Conservation (phyloP, 2,113 vertebrate genomes). For the Acanthochromis polyacanthus region DNA sequence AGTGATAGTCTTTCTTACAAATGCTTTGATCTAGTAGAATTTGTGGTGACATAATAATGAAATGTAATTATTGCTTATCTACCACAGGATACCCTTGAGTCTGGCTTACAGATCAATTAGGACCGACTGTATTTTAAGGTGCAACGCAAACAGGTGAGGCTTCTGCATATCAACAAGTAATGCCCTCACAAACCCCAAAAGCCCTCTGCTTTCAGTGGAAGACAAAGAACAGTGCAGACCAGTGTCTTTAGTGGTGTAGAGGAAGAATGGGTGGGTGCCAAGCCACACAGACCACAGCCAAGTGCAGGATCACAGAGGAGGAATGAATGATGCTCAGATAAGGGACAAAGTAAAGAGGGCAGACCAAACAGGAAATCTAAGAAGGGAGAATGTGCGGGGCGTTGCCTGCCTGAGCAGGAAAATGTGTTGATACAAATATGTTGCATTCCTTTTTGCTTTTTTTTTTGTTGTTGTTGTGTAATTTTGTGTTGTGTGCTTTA, state of each 20-base stretch:
- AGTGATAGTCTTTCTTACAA: background rate
- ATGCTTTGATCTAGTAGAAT: background rate
- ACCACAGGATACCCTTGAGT: background rate
- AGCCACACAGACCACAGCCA: slow-evolving; percentile 75
- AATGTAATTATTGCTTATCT: background rate
- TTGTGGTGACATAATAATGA: background rate
- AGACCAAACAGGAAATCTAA: slow-evolving; percentile 87
- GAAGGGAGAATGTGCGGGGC: slow-evolving; percentile 75
- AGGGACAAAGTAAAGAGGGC: slow-evolving; percentile 82
- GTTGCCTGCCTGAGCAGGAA: slow-evolving; percentile 74
- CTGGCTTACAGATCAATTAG: background rate
- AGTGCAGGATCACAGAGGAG: slow-evolving; percentile 79
- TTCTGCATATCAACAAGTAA: slow-evolving; percentile 56
- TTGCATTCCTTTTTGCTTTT: slow-evolving; percentile 43
- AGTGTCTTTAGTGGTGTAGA: slow-evolving; percentile 71
- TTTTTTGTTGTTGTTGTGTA: slow-evolving; percentile 18
- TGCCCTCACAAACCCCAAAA: slow-evolving; percentile 28
- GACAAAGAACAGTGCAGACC: slow-evolving; percentile 74
- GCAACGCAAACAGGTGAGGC: slow-evolving; percentile 61
- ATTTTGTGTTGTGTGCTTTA: background rate
- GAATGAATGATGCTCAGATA: slow-evolving; percentile 86
- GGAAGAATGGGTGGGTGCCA: slow-evolving; percentile 75
- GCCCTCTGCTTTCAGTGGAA: slow-evolving; percentile 44
- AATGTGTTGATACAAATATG: slow-evolving; percentile 64
- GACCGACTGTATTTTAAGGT: background rate